phyloP scores from a whole-genome alignment of 2,797 vertebrate genomes.

The Alectoris magna region DNA sequence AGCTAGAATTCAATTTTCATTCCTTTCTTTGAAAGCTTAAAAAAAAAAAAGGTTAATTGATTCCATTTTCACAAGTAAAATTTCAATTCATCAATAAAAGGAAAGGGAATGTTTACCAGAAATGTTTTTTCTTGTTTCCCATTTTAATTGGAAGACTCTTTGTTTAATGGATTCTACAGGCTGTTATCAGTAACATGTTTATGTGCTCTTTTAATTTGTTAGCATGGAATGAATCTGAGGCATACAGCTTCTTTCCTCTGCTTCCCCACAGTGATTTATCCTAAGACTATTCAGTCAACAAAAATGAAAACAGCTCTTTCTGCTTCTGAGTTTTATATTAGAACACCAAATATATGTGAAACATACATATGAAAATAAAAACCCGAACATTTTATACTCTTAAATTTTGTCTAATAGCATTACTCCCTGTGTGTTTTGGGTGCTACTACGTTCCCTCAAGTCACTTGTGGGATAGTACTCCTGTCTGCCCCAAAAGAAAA shows the following conservation, averaged over 20 bases:
- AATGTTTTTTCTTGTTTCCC: background rate
- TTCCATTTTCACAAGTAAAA: background rate
- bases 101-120: background rate
- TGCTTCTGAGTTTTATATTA: background rate
- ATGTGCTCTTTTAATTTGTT: background rate
- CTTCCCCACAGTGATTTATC: background rate
- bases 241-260: background rate
- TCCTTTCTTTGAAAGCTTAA: background rate
- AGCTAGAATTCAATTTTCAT: background rate
- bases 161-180: background rate
- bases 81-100: background rate
- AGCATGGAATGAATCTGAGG: background rate
- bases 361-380: background rate
- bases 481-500: background rate
- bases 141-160: background rate
- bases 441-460: accelerated
- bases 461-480: background rate
- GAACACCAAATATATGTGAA: background rate
- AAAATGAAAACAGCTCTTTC: background rate
- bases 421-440: background rate
- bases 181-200: background rate
- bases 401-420: background rate
- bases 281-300: background rate
- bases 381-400: background rate
- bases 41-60: background rate